These are phyloP conservation scores for Xestia sexstrigata DNA, from an alignment of 2,888 invertebrate species.

Conservation along the genomic window DNA sequence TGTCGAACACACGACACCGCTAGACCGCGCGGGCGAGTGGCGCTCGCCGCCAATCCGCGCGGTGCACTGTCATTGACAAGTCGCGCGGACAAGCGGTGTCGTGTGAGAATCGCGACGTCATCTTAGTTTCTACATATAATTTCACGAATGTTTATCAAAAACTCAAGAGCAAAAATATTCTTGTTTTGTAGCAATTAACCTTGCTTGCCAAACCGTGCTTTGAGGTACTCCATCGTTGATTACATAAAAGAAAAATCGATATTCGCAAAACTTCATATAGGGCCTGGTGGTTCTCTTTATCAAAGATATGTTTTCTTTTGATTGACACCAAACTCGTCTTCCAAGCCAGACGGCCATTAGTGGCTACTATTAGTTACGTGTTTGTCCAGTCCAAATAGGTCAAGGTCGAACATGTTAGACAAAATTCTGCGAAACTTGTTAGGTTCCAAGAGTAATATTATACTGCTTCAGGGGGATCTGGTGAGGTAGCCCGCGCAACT, in stretches of 20 bases:
- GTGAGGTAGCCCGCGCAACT: background rate
- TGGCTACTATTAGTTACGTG: slow-evolving; percentile 13
- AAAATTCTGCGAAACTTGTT: background rate
- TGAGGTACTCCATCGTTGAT: background rate
- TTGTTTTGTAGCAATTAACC: background rate
- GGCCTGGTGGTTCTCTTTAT: background rate
- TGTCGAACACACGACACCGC: background rate
- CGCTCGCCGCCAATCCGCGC: background rate
- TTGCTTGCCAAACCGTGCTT: background rate
- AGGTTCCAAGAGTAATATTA: background rate
- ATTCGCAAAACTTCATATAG: background rate
- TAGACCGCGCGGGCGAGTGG: background rate
- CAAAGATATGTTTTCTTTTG: slow-evolving; percentile 8
- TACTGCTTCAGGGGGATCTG: background rate
- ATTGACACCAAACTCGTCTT: slow-evolving; percentile 9
- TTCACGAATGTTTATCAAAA: background rate
- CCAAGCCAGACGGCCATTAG: slow-evolving; percentile 25
- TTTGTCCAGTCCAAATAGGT: slow-evolving; percentile 22
- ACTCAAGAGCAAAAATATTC: background rate
- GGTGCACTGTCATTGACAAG: background rate
- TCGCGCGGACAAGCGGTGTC: background rate
- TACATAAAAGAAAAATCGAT: background rate
- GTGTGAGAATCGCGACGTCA: background rate
- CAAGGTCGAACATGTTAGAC: background rate
- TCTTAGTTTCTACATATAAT: background rate